Evolutionary conservation across 2,797 vertebrate species (phyloP).

Genomic region (Acrossocheilus fasciatus): DNA sequence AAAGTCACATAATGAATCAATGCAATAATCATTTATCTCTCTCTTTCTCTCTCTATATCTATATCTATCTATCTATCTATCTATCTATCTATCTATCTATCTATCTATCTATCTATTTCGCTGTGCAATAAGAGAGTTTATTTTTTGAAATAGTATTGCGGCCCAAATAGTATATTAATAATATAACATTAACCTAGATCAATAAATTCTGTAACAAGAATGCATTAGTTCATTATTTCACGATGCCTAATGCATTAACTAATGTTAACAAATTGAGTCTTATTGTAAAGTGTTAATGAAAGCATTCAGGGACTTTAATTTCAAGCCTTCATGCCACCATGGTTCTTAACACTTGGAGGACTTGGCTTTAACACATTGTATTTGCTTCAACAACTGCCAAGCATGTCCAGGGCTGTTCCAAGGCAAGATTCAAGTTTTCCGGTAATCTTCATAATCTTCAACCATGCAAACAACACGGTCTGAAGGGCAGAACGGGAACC

Average conservation of each 20-base stretch:
- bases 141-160: too few species aligned
- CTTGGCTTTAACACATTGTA: neutral
- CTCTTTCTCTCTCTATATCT: too few species aligned
- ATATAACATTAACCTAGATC: neutral
- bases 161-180: too few species aligned
- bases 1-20: too few species aligned
- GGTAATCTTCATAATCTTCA: constrained; percentile 28
- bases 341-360: neutral
- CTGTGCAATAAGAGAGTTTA: too few species aligned
- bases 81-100: too few species aligned
- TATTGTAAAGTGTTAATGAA: neutral
- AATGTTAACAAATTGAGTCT: neutral
- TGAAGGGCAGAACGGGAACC: neutral
- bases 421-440: constrained; percentile 5
- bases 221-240: neutral
- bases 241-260: neutral
- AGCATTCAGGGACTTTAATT: neutral
- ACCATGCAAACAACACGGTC: constrained; percentile 17
- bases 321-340: neutral
- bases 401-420: neutral
- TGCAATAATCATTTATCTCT: neutral
- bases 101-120: too few species aligned
- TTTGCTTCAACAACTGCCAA: constrained; percentile 4
- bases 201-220: neutral
- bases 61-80: too few species aligned